phyloP scores from a whole-genome alignment of 1,140 invertebrate species.

The Phthorimaea operculella region DNA sequence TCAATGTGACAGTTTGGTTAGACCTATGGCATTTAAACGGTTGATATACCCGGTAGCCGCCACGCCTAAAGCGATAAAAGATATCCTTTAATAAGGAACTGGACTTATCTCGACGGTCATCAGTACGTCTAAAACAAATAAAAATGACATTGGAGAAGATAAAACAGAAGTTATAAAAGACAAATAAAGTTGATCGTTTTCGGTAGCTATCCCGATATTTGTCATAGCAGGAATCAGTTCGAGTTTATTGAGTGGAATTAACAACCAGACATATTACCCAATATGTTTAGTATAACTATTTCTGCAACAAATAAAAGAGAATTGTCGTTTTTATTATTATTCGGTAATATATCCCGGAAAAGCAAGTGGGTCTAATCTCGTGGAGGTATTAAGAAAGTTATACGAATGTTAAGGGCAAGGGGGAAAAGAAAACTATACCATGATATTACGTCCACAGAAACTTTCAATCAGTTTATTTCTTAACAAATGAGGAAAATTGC shows the following conservation, averaged over 20 bases:
- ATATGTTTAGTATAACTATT: conserved; percentile 21
- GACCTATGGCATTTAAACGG: background rate
- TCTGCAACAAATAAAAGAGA: conserved; percentile 52
- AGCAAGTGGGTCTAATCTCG: conserved; percentile 47
- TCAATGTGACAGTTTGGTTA: conserved; percentile 27
- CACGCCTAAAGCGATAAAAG: background rate
- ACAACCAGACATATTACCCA: conserved; percentile 41
- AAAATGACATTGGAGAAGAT: no score
- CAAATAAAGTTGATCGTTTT: conserved; percentile 3
- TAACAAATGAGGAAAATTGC: no score
- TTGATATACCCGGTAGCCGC: background rate
- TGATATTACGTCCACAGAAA: conserved; percentile 55
- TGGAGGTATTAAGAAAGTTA: conserved; percentile 61
- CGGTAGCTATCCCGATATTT: conserved; percentile 20
- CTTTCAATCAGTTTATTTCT: conserved; percentile 27
- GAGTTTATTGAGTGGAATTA: conserved; percentile 60
- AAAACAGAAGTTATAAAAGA: background rate
- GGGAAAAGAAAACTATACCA: conserved; percentile 40
- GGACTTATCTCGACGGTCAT: no score
- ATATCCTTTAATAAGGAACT: background rate
- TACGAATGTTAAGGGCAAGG: conserved; percentile 49
- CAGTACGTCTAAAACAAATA: no score
- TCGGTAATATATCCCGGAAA: conserved; percentile 41
- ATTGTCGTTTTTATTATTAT: conserved; percentile 61
- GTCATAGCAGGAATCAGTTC: conserved; percentile 29